Percentiles rank a stretch among this genome's conserved stretches.
These are phyloP conservation scores for Tiliacea citrago DNA, from an alignment of 2,888 invertebrate genomes.

Conservation along the genomic window DNA sequence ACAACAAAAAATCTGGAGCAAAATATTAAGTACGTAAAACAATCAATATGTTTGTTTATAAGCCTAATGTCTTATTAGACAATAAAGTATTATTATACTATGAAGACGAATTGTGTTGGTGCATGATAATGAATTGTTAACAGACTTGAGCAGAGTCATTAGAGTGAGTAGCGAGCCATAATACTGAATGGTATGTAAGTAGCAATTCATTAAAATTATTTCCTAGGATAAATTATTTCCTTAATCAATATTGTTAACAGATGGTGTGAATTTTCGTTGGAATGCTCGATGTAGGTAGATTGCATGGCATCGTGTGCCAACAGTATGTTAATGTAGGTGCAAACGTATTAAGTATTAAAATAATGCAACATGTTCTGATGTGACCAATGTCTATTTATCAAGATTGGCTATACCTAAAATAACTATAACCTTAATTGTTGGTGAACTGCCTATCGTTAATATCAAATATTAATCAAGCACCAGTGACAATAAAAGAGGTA, in stretches of 20 bases:
- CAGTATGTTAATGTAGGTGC: background rate
- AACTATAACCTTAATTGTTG: background rate
- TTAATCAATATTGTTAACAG: conserved; percentile 53
- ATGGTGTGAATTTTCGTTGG: conserved; percentile 25
- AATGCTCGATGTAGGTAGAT: conserved; percentile 23
- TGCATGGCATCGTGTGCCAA: conserved; percentile 39
- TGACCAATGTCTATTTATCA: background rate
- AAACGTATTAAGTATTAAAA: conserved; percentile 1
- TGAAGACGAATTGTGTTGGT: conserved; percentile 17
- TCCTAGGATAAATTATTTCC: conserved; percentile 26
- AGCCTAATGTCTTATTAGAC: background rate
- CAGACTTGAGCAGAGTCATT: background rate
- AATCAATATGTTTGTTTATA: background rate
- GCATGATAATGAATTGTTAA: conserved; percentile 25
- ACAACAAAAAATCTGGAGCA: background rate
- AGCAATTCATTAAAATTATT: conserved; percentile 1
- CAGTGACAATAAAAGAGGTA: conserved; percentile 14
- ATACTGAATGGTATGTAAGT: conserved; percentile 34
- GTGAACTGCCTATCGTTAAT: background rate
- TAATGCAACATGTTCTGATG: background rate
- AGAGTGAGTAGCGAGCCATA: background rate
- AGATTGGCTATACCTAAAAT: background rate
- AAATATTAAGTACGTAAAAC: background rate
- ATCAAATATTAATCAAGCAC: background rate
- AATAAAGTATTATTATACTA: too few species aligned